These are phyloP conservation scores for Ephialtes manifestator DNA, from an alignment of 2,888 invertebrate genomes.

Conservation along the genomic window DNA sequence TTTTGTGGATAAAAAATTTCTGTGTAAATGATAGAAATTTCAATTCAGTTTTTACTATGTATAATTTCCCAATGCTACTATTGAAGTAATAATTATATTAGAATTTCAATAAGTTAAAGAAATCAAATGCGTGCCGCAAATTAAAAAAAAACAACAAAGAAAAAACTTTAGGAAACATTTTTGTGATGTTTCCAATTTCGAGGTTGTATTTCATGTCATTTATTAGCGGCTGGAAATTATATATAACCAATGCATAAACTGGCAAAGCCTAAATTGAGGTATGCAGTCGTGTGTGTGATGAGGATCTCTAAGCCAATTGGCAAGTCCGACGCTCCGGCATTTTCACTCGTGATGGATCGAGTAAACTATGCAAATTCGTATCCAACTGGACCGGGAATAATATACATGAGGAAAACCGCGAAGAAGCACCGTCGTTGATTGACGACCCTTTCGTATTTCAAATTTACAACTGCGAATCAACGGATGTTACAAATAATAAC, in stretches of 20 bases:
- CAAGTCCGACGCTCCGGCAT: slow-evolving; percentile 67
- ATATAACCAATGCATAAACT: slow-evolving; percentile 10
- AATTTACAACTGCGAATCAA: background rate
- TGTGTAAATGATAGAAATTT: too few relatives aligned
- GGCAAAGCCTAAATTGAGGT: background rate
- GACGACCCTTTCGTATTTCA: background rate
- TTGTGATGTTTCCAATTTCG: background rate
- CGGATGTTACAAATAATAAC: too few relatives aligned
- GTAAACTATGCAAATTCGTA: slow-evolving; percentile 72
- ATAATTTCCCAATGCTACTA: too few relatives aligned
- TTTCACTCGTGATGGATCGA: slow-evolving; percentile 72
- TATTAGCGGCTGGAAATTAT: background rate
- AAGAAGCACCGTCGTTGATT: slow-evolving; percentile 35
- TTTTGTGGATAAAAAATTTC: too few relatives aligned
- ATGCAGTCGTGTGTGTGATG: slow-evolving; percentile 8
- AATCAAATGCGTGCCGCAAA: background rate
- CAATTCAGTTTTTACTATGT: too few relatives aligned
- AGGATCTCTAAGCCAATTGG: slow-evolving; percentile 63
- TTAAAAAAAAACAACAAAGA: background rate
- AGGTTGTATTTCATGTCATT: background rate
- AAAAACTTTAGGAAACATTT: background rate
- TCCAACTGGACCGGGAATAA: slow-evolving; percentile 69
- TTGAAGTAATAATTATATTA: too few relatives aligned
- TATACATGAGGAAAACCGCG: slow-evolving; percentile 71
- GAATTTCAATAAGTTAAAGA: background rate